Percentiles rank a stretch among this genome's conserved stretches.
These are phyloP conservation scores for Dasyurus viverrinus DNA, from an alignment of 2,113 vertebrate genomes.

Conservation along the genomic window DNA sequence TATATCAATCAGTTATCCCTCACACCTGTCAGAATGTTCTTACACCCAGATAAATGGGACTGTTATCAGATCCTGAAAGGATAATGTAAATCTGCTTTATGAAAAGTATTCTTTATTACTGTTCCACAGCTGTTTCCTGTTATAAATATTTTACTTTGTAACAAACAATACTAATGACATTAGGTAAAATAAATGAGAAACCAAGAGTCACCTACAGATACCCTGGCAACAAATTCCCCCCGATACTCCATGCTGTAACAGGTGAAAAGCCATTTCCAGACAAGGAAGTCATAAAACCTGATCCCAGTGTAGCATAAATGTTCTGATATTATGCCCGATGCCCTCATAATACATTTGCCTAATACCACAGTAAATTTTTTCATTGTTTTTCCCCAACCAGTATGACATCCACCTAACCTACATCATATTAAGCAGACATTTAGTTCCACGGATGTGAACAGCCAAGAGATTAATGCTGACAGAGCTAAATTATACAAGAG, in stretches of 20 bases:
- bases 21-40: constrained; percentile 91
- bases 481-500: constrained; percentile 72
- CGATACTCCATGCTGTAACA: background rate
- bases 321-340: constrained; percentile 59
- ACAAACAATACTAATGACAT: constrained; percentile 87
- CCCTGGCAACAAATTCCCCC: constrained; percentile 75
- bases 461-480: constrained; percentile 71
- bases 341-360: constrained; percentile 42
- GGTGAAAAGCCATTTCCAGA: constrained; percentile 77
- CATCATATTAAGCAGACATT: constrained; percentile 68
- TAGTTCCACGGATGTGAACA: constrained; percentile 68
- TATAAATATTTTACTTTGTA: constrained; percentile 86
- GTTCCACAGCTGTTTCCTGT: constrained; percentile 89
- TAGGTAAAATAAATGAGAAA: constrained; percentile 84
- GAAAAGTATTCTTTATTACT: constrained; percentile 85
- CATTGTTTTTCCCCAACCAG: constrained; percentile 48
- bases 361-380: constrained; percentile 53
- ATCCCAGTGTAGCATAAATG: constrained; percentile 65
- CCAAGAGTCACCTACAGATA: constrained; percentile 84
- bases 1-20: constrained; percentile 90
- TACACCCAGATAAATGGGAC: constrained; percentile 89
- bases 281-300: constrained; percentile 80
- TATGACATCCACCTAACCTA: constrained; percentile 69
- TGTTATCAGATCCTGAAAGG: constrained; percentile 90
- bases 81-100: constrained; percentile 86